Conservation (phyloP, 2,797 vertebrate genomes). For the Hippocampus kuda region DNA sequence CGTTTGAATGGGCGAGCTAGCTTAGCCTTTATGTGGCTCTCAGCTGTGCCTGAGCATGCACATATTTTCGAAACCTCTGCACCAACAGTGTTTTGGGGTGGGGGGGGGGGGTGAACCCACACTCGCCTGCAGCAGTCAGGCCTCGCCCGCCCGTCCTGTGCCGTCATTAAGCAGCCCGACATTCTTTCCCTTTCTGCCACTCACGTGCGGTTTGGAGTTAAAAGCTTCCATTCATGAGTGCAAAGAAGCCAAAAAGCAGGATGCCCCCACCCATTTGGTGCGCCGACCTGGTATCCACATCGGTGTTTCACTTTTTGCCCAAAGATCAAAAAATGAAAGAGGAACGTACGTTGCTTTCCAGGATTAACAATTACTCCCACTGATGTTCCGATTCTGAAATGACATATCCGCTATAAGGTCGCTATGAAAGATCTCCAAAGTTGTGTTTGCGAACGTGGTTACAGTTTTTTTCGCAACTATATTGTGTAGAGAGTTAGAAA, state of each 20-base stretch:
- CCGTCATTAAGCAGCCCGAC: conserved; percentile 30
- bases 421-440: conserved; percentile 23
- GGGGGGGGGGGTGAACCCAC: not conserved
- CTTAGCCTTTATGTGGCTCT: conserved; percentile 42
- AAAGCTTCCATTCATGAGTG: conserved; percentile 65
- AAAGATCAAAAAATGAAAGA: conserved; percentile 7
- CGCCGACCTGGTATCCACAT: conserved; percentile 6
- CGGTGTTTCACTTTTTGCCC: conserved; percentile 7
- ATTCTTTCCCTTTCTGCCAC: conserved; percentile 53
- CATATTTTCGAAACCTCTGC: not conserved
- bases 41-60: conserved; percentile 17
- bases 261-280: conserved; percentile 55
- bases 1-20: conserved; percentile 15
- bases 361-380: conserved; percentile 20
- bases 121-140: not conserved
- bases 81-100: not conserved
- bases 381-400: conserved; percentile 26
- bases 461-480: not conserved
- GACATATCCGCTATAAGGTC: conserved; percentile 33
- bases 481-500: not conserved
- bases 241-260: conserved; percentile 43
- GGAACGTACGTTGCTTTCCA: conserved; percentile 36
- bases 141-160: conserved; percentile 8
- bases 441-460: conserved; percentile 6
- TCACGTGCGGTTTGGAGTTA: conserved; percentile 53